Conservation (phyloP, 2,888 invertebrate species). For the Siphlonurus alternatus region DNA sequence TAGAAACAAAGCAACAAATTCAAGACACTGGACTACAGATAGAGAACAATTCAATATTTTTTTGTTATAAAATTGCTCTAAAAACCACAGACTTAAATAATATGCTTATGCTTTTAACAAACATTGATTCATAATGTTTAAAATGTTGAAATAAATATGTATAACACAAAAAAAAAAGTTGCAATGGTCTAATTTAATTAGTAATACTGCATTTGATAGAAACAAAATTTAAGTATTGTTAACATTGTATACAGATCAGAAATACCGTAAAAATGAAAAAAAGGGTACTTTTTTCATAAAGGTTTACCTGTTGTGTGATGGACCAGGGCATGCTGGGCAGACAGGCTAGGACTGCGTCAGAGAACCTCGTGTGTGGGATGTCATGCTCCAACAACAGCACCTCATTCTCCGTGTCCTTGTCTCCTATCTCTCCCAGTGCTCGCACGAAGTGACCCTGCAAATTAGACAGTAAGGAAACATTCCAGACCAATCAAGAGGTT, state of each 20-base stretch:
- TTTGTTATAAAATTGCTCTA: not conserved
- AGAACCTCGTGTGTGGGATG: constrained; percentile 89
- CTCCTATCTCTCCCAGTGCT: constrained; percentile 79
- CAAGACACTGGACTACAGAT: not conserved
- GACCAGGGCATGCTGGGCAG: constrained; percentile 80
- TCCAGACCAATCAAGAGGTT: constrained; percentile 2
- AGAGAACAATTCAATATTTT: not conserved
- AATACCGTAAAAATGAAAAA: no score
- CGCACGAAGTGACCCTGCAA: constrained; percentile 82
- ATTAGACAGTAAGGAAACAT: constrained; percentile 9
- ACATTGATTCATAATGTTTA: no score
- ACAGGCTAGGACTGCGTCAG: constrained; percentile 81
- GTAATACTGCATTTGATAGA: no score
- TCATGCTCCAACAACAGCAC: constrained; percentile 92
- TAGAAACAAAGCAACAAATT: no score
- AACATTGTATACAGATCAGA: no score
- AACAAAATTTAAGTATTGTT: no score
- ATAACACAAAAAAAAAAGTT: no score
- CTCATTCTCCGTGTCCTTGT: constrained; percentile 92
- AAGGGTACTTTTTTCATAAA: no score
- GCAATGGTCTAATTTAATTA: no score
- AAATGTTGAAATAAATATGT: no score
- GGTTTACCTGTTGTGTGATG: constrained; percentile 66
- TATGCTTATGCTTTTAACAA: no score
- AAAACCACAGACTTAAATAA: not conserved